Evolutionary conservation across 2,113 vertebrate species (phyloP).

Genomic region (Aldabrachelys gigantea): DNA sequence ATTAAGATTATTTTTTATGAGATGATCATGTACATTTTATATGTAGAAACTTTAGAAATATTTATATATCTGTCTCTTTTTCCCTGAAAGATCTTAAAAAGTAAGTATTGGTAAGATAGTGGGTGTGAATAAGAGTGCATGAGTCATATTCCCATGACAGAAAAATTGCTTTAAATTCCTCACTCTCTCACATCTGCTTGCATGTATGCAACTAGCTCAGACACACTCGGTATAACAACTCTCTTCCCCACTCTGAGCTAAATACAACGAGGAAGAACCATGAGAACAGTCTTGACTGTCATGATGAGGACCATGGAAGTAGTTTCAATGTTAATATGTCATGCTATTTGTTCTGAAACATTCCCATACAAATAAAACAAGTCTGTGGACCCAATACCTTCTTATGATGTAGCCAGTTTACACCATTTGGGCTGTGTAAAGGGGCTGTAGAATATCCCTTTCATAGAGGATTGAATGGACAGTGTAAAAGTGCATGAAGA

Average conservation of each 20-base stretch:
- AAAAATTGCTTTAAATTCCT: not conserved
- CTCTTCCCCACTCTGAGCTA: not conserved
- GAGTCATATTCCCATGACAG: conserved; percentile 13
- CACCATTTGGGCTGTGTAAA: not conserved
- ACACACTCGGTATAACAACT: conserved; percentile 27
- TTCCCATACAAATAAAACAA: not conserved
- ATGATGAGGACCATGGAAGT: not conserved
- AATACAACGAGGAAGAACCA: not conserved
- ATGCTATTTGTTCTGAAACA: not conserved
- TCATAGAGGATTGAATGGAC: not conserved
- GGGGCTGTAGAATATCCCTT: not conserved
- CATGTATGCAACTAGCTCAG: not conserved
- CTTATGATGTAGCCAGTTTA: not conserved
- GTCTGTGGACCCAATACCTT: not conserved
- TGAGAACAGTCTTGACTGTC: not conserved
- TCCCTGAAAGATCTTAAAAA: not conserved
- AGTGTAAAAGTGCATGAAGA: not conserved
- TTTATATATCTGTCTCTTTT: not conserved
- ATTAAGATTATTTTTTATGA: not conserved
- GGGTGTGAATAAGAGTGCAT: not conserved
- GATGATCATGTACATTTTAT: not conserved
- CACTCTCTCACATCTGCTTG: not conserved
- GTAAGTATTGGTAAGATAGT: not conserved
- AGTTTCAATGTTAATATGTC: not conserved
- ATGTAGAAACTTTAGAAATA: not conserved